Base-by-base conservation (phyloP, 2,888 invertebrate genomes). In the Campoplex nolae region DNA sequence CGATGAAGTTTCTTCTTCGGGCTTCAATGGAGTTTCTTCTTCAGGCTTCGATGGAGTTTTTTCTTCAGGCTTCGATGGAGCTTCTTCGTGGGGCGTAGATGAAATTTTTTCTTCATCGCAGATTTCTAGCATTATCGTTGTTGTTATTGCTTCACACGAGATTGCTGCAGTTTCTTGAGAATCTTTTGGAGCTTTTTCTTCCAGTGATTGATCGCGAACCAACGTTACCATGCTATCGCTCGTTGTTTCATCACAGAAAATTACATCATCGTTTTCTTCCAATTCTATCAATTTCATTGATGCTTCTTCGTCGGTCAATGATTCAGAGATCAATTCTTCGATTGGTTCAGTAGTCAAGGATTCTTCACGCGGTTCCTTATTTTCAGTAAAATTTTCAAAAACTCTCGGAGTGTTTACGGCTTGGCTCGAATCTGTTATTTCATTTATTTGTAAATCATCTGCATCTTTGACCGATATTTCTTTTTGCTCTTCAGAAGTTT, bases 371-470 rank as follows among this genome's bases (percentile, higher is more conserved):
- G 71, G 45, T 42, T 18, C 9, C 28, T 65, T 3, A 51, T 84
- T 67, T 13, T 71, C 38, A 38, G 4, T 23, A 6, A n/a, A 11
- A 4, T 73, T 67, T 48, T 42, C 28, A 23, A 0, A 28, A 28
- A 28, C 45, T 48, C 16, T 23, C 16, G 16, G 13, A 58, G 13
- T 16, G 48, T 35, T n/a, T 3, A 23, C n/a, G 35, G 3, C n/a
- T 13, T 62, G 32, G 35, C 54, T 76, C 16, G 16, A 16, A 1
- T 67, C 51, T 3, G 35, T 65, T 6, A 67, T 71, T 75, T 70
- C 68, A 13, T 48, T 23, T 71, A 82, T 73, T 79, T 62, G 71
- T 54, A 83, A 42, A 28, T 89, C 70, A 28, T 79, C 65, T 48
- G 76, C 75, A 6, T 83, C 62, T 2, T 77, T 67, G 0, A 32